Conservation (phyloP, 1,140 invertebrate genomes). For the Hormaphis cornu region DNA sequence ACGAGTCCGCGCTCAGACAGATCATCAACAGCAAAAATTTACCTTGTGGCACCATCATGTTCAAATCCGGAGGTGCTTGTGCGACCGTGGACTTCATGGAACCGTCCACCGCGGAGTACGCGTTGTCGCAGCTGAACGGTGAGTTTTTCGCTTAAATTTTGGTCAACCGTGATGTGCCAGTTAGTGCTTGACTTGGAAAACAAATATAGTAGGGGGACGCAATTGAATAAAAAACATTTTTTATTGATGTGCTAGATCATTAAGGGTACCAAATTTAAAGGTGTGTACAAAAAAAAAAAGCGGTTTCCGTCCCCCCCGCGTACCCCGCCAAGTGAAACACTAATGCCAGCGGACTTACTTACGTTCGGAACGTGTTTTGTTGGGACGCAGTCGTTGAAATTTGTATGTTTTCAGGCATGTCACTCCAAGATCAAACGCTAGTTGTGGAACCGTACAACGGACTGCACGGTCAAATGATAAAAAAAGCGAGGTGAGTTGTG, state of each 20-base stretch:
- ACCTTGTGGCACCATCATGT: slow-evolving; percentile 25
- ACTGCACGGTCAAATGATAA: slow-evolving; percentile 22
- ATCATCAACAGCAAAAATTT: slow-evolving; percentile 21
- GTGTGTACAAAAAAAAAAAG: too few species aligned
- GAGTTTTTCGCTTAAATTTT: neutral
- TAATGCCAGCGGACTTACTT: too few species aligned
- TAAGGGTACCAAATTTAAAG: too few species aligned
- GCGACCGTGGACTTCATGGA: slow-evolving; percentile 25
- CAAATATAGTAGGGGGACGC: too few species aligned
- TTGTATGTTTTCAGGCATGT: slow-evolving; percentile 7
- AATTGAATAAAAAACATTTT: too few species aligned
- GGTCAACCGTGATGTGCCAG: too few species aligned
- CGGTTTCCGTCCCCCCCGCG: too few species aligned
- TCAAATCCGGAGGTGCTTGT: slow-evolving; percentile 20
- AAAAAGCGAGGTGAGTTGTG: slow-evolving; percentile 19
- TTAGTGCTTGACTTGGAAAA: too few species aligned
- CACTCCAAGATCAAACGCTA: slow-evolving; percentile 1
- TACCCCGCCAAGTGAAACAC: too few species aligned
- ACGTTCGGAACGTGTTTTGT: too few species aligned
- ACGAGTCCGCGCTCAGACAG: neutral
- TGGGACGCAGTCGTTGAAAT: neutral
- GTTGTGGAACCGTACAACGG: slow-evolving; percentile 16
- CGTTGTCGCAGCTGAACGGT: slow-evolving; percentile 7
- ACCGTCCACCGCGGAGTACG: slow-evolving; percentile 12
- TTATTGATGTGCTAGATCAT: too few species aligned